Base-by-base conservation (phyloP, 2,888 invertebrate genomes). In the Molorchus minor region DNA sequence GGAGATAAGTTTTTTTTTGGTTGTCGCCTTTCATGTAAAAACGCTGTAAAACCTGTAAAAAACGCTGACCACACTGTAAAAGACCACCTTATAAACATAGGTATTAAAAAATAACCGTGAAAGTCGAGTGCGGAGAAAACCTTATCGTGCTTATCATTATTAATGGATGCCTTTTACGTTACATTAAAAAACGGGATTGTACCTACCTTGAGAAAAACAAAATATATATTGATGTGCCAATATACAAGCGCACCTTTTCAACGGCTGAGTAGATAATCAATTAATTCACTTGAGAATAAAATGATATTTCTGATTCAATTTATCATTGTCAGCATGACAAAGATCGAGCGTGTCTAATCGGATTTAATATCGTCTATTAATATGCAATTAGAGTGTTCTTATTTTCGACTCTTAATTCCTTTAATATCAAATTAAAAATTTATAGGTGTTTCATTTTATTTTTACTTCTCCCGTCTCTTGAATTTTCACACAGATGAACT, bases 291-390 rank as follows among this genome's bases (percentile, higher is more conserved):
- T 29, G 38, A n/a, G 45, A 62, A 58, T 57, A 49, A 57, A 58
- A 46, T 62, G 58, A 58, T 62, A 62, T 47, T 33, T 58, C 62
- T 58, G 55, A 56, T 63, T 60, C 54, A 56, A 60, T 63, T 58
- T 52, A 60, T 60, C 63, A 60, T 63, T 60, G 63, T 59, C 59
- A 53, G 30, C 30, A 41, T 43, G 62, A 56, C 56, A 59, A 36
- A 47, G 58, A 55, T 62, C 47, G 57, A 55, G 52, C 47, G 57
- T 15, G 19, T 46, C 20, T 36, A 19, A 44, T 45, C 29, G 30
- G 40, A 41, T 41, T 52, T 41, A 49, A 49, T 49, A 29, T 21
- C 17, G 36, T 15, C 52, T 29, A 52, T 51, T 52, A 41, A 52
- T 52, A 52, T 52, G 52, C 41, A 52, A 52, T 52, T 52, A 52